Evolutionary conservation across 2,797 vertebrate genomes (phyloP), one percentile per base, ranked within the genome.

Genomic region (Mastacembelus armatus): DNA sequence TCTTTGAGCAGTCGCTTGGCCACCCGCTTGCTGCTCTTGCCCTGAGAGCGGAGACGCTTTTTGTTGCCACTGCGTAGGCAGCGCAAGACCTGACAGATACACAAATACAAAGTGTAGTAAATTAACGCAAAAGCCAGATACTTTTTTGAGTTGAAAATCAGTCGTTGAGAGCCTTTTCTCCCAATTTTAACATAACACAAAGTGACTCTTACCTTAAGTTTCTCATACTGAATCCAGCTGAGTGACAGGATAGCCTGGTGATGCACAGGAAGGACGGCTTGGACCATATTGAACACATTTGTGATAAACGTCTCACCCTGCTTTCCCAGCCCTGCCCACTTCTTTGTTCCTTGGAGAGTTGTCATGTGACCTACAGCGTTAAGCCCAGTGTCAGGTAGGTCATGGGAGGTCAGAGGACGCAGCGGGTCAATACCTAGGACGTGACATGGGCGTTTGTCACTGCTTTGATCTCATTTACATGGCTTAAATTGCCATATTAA

Each of bases 1-100:
- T 96, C 95, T 85, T 98, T 98, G n/a, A 99, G 96, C 40, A 99
- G 94, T n/a, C 87, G 93, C 85, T 97, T 99, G 57, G 95, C 92
- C 22, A 98, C 67, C 2, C 93, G 95, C 86, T 96, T 99, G 90
- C 96, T 97, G 73, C 91, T 93, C 84, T 94, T 98, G 12, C 96
- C 96, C 82, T 96, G 96, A 42, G 85, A 87, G 81, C 95, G 96
- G 62, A 97, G 78, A 8, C 92, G 88, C 85, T 95, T 98, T 87
- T 96, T 97, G 64, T 92, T 96, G 83, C 93, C 90, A 3, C 81
- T 65, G 56, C 83, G 79, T 12, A 97, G 80, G 74, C 92, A 96
- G 39, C 89, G 93, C 74, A 94, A 44, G 16, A 98, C 93, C 98
- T 99, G 56, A 6, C 12, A 48, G 4, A 48, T 3, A 19, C 5